Evolutionary conservation across 2,113 vertebrate genomes (phyloP), one percentile per base, ranked within the genome.

Genomic region (Nothobranchius furzeri): DNA sequence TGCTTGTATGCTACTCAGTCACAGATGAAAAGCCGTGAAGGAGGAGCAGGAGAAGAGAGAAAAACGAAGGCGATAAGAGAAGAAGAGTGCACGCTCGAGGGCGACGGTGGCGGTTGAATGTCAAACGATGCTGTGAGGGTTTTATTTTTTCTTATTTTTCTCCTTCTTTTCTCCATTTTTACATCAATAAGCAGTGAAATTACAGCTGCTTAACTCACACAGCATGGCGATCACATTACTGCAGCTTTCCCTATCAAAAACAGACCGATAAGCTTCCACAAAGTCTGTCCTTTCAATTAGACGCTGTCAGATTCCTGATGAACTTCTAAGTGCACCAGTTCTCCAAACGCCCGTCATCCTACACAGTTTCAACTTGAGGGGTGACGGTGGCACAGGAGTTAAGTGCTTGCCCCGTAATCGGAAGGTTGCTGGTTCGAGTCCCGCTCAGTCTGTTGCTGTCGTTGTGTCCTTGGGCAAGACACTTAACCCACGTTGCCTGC

Each of bases 111-210:
- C 15, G 74, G 68, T 70, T 68, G 77, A 81, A 82, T 84, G 88
- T 87, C 78, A 84, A 68, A 80, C 60, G 68, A 75, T 71, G 75
- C 79, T 85, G 51, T 60, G 13, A 84, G 77, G 75, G 40, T 36
- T 52, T 68, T 62, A 3, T 30, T 64, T 74, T 67, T 52, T 52
- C 9, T 54, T 54, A 14, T 54, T 53, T 12, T 35, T 72, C 47
- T 54, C 40, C 54, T 59, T 76, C 47, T 55, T 36, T 40, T n/a
- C 49, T 20, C 76, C 75, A 57, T 51, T 77, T 80, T 65, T 69
- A 74, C 75, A 65, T 82, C 81, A 73, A 25, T 65, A 55, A 52
- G 70, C 72, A 77, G 69, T 67, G 30, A 71, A 83, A 83, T 83
- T 75, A 68, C 55, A 57, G 62, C 73, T 68, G 65, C 72, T 75